A percentile compares a stretch with the other conserved stretches of the same genome.
Conservation (phyloP, 2,888 invertebrate genomes). For the Habrosyne pyritoides region DNA sequence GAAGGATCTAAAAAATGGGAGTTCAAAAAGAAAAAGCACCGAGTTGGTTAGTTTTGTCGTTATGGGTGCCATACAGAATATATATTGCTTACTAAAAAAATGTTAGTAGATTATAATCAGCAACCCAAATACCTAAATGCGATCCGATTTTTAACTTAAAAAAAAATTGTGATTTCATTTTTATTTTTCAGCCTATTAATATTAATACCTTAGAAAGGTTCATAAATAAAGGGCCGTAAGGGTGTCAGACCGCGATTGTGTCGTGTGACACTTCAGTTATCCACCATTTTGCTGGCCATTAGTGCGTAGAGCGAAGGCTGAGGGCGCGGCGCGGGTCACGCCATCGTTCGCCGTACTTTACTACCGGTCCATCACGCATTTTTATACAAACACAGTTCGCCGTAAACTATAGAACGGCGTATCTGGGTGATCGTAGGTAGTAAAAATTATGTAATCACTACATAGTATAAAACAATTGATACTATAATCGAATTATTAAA, state of each 20-base stretch:
- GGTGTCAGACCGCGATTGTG: slow-evolving; percentile 49
- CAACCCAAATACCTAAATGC: too few species aligned
- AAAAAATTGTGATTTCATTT: background rate
- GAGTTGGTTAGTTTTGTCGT: too few species aligned
- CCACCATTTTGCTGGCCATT: slow-evolving; percentile 73
- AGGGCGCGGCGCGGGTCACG: slow-evolving; percentile 71
- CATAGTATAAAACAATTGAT: too few species aligned
- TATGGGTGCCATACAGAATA: too few species aligned
- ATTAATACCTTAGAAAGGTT: slow-evolving; percentile 28
- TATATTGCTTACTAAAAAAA: too few species aligned
- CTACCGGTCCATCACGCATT: background rate
- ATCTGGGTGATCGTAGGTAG: background rate
- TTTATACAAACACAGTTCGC: background rate
- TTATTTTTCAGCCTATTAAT: slow-evolving; percentile 13
- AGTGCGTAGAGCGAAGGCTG: slow-evolving; percentile 57
- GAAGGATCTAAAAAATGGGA: too few species aligned
- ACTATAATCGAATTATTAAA: too few species aligned
- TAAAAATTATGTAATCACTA: too few species aligned
- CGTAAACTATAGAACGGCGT: background rate
- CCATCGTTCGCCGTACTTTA: slow-evolving; percentile 32
- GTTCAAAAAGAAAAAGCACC: too few species aligned
- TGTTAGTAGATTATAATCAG: too few species aligned
- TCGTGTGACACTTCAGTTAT: slow-evolving; percentile 56
- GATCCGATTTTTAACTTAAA: too few species aligned
- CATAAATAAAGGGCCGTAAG: slow-evolving; percentile 39